Conservation (phyloP, 2,888 invertebrate species). For the Tetheella fluctuosa region DNA sequence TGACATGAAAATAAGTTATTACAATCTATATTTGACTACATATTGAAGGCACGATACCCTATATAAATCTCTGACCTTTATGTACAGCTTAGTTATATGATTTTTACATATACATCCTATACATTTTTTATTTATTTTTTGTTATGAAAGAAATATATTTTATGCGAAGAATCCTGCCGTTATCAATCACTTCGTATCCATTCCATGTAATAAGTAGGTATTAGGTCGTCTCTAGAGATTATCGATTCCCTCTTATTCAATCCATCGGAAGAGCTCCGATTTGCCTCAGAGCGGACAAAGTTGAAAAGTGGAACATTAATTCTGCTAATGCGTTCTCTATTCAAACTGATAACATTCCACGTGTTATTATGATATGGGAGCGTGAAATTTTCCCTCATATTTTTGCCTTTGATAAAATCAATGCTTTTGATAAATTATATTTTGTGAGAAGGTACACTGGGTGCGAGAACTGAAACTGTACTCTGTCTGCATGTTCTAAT, state of each 20-base stretch:
- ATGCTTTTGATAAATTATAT: not conserved
- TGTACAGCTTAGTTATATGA: no score
- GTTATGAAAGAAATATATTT: slow-evolving; percentile 19
- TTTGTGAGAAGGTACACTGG: not conserved
- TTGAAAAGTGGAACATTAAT: slow-evolving; percentile 61
- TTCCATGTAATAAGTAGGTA: slow-evolving; percentile 28
- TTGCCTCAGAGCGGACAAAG: slow-evolving; percentile 45
- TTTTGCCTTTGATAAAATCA: slow-evolving; percentile 1
- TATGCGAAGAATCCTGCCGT: slow-evolving; percentile 12
- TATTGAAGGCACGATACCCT: no score
- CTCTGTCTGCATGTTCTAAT: not conserved
- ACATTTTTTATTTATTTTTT: slow-evolving; percentile 16
- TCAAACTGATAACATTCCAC: slow-evolving; percentile 35
- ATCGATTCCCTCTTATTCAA: slow-evolving; percentile 36
- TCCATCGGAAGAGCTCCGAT: slow-evolving; percentile 42
- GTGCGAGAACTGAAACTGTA: not conserved
- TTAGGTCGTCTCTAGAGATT: slow-evolving; percentile 27
- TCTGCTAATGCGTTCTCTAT: slow-evolving; percentile 58
- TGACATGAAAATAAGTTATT: no score
- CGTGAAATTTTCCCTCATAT: slow-evolving; percentile 11
- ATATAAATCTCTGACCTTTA: no score
- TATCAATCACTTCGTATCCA: slow-evolving; percentile 21
- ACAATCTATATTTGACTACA: no score
- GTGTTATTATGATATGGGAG: slow-evolving; percentile 15
- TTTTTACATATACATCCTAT: not conserved